A percentile compares a stretch with the other conserved stretches of the same genome.
phyloP scores from a whole-genome alignment of 2,888 invertebrate genomes.

The Rhagonycha lutea region DNA sequence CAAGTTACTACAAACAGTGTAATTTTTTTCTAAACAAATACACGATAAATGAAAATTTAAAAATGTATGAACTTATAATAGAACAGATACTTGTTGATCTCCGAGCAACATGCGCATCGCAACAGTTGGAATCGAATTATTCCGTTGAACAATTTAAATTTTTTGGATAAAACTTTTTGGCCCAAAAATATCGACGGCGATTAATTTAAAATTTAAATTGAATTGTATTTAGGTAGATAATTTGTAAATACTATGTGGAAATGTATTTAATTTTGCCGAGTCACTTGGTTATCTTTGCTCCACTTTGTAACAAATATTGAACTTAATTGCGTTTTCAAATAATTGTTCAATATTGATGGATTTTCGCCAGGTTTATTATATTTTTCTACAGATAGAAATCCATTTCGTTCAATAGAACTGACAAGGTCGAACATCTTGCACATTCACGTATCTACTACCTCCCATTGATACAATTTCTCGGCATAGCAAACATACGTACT shows the following conservation, averaged over 20 bases:
- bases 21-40: too few relatives aligned
- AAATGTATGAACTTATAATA: too few relatives aligned
- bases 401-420: neutral
- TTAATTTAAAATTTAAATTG: too few relatives aligned
- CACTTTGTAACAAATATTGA: neutral
- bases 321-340: neutral
- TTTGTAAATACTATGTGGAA: neutral
- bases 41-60: too few relatives aligned
- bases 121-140: too few relatives aligned
- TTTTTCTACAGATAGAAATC: neutral
- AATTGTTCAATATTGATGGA: neutral
- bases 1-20: too few relatives aligned
- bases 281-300: neutral
- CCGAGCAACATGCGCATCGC: neutral
- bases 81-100: neutral
- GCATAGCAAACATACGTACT: neutral
- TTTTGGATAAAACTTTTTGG: neutral
- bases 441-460: neutral
- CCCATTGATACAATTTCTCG: neutral
- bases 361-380: neutral
- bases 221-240: neutral
- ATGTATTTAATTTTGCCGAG: neutral
- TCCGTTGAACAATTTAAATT: too few relatives aligned
- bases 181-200: neutral
- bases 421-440: neutral